phyloP scores from a whole-genome alignment of 2,113 vertebrate genomes.

The Percina caprodes region DNA sequence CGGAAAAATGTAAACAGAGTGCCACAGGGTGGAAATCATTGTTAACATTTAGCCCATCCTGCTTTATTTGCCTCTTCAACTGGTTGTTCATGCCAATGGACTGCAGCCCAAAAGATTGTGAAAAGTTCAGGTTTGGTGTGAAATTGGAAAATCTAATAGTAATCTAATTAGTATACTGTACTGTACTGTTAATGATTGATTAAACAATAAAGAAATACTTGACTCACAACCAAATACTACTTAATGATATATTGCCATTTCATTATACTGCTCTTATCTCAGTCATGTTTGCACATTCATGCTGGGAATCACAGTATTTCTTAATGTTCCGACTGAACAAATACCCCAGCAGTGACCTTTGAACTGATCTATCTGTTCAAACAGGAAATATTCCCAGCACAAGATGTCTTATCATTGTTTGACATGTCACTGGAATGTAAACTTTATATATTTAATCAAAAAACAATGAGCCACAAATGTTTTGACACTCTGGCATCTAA shows the following conservation, averaged over 20 bases:
- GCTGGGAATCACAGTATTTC: slow-evolving; percentile 5
- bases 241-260: neutral
- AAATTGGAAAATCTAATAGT: too few relatives aligned
- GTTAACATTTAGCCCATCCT: neutral
- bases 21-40: neutral
- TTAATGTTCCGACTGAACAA: neutral
- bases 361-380: neutral
- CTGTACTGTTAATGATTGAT: too few relatives aligned
- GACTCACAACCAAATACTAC: neutral
- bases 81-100: neutral
- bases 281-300: neutral
- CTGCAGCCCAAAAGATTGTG: neutral
- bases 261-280: neutral
- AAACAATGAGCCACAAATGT: slow-evolving; percentile 11
- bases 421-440: slow-evolving; percentile 5
- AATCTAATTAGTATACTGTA: too few relatives aligned
- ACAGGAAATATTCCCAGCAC: neutral
- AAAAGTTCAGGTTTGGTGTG: neutral
- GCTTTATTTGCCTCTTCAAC: neutral
- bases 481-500: neutral
- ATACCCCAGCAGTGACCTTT: neutral
- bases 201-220: neutral
- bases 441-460: neutral
- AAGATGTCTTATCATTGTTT: slow-evolving; percentile 2
- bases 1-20: neutral